Percentiles rank a stretch among this genome's conserved stretches.
phyloP scores from a whole-genome alignment of 2,888 invertebrate genomes.

The Netelia virgata region DNA sequence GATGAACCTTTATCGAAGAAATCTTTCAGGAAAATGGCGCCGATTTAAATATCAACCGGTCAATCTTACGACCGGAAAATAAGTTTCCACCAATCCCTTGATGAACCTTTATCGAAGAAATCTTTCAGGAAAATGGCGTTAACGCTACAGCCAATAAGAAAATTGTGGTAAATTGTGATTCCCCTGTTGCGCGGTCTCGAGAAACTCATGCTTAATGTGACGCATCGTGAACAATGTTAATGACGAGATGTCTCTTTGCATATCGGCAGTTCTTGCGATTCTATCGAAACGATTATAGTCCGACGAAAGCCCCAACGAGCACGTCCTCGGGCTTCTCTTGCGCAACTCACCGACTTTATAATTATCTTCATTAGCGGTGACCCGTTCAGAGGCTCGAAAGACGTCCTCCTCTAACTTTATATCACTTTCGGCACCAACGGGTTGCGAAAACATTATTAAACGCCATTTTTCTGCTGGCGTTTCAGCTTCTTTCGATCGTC shows the following conservation, averaged over 20 bases:
- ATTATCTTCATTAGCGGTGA: conserved; percentile 58
- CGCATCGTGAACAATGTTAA: not conserved
- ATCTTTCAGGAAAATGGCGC: too few relatives aligned
- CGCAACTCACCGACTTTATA: conserved; percentile 39
- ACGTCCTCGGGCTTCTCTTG: conserved; percentile 41
- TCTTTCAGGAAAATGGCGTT: too few relatives aligned
- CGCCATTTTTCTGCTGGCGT: too few relatives aligned
- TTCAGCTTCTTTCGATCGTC: too few relatives aligned
- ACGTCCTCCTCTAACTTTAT: not conserved
- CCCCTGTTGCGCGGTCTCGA: not conserved
- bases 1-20: too few relatives aligned
- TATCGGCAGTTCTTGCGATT: conserved; percentile 17
- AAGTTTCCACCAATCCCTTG: too few relatives aligned
- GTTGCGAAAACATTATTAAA: conserved; percentile 8
- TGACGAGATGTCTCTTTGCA: not conserved
- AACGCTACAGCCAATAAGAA: too few relatives aligned
- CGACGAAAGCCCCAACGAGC: conserved; percentile 21
- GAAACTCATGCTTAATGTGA: not conserved
- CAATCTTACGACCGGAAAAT: too few relatives aligned
- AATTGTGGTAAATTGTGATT: not conserved
- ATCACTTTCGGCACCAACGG: conserved; percentile 11
- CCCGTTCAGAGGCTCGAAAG: conserved; percentile 30
- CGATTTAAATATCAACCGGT: too few relatives aligned
- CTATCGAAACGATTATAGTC: conserved; percentile 42
- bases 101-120: too few relatives aligned